Conservation (phyloP, 2,888 invertebrate genomes). For the Drosophila mulleri region DNA sequence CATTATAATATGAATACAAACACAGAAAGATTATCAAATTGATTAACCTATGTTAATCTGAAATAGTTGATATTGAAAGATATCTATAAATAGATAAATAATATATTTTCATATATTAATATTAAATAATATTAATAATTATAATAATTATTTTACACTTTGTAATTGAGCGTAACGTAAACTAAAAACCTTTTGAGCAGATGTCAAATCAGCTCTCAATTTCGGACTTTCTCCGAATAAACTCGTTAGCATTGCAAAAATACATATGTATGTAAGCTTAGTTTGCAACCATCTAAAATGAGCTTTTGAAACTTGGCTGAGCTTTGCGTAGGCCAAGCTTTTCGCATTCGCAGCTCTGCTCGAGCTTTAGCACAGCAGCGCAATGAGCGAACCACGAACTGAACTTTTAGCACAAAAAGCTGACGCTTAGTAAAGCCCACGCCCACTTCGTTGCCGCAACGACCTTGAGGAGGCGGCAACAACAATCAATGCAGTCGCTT, state of each 20-base stretch:
- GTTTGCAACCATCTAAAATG: background rate
- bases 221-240: background rate
- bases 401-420: slow-evolving; percentile 33
- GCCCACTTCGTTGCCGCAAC: slow-evolving; percentile 25
- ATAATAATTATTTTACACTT: too few species aligned
- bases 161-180: too few species aligned
- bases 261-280: background rate
- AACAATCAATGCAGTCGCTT: slow-evolving; percentile 63
- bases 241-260: background rate
- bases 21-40: too few species aligned
- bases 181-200: background rate
- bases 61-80: background rate
- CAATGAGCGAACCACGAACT: background rate
- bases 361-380: slow-evolving; percentile 15
- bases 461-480: slow-evolving; percentile 62
- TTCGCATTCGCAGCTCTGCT: background rate
- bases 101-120: too few species aligned
- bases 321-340: slow-evolving; percentile 13
- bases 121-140: background rate
- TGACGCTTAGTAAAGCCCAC: slow-evolving; percentile 15
- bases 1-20: too few species aligned
- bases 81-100: too few species aligned
- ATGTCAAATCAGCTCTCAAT: background rate
- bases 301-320: slow-evolving; percentile 13
- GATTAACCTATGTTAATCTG: background rate